A percentile compares a stretch with the other conserved stretches of the same genome.
Evolutionary conservation across 2,888 invertebrate genomes (phyloP).

Genomic region (Pollenia amentaria): DNA sequence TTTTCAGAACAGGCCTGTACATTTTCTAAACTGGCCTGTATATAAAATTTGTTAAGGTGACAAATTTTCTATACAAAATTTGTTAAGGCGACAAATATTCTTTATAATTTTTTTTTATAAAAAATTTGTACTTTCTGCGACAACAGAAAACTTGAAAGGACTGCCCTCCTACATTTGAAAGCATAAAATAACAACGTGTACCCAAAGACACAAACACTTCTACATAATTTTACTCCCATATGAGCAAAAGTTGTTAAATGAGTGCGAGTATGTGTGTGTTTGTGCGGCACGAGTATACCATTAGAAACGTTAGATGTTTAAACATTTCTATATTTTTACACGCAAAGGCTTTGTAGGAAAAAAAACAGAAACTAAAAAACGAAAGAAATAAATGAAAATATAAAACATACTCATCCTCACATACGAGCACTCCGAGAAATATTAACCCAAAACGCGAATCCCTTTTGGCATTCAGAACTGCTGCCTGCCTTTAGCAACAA

Average conservation of each 20-base stretch:
- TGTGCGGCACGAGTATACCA: slow-evolving; percentile 46
- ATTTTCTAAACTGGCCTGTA: too few relatives aligned
- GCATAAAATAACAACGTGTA: slow-evolving; percentile 52
- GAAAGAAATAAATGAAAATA: slow-evolving; percentile 53
- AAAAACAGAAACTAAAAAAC: slow-evolving; percentile 42
- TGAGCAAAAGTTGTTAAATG: slow-evolving; percentile 51
- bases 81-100: background rate
- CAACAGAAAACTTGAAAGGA: background rate
- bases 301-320: slow-evolving; percentile 69
- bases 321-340: slow-evolving; percentile 67
- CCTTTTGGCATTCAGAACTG: slow-evolving; percentile 71
- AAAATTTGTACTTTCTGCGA: too few relatives aligned
- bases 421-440: slow-evolving; percentile 23
- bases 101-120: background rate
- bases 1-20: too few relatives aligned
- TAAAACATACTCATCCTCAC: slow-evolving; percentile 18
- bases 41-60: background rate
- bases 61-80: background rate
- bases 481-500: slow-evolving; percentile 61
- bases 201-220: slow-evolving; percentile 55
- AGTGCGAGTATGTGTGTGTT: background rate
- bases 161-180: slow-evolving; percentile 1
- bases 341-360: slow-evolving; percentile 69
- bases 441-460: slow-evolving; percentile 74
- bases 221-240: slow-evolving; percentile 34